Conservation (phyloP, 2,888 invertebrate species). For the Meteorus cinctellus region DNA sequence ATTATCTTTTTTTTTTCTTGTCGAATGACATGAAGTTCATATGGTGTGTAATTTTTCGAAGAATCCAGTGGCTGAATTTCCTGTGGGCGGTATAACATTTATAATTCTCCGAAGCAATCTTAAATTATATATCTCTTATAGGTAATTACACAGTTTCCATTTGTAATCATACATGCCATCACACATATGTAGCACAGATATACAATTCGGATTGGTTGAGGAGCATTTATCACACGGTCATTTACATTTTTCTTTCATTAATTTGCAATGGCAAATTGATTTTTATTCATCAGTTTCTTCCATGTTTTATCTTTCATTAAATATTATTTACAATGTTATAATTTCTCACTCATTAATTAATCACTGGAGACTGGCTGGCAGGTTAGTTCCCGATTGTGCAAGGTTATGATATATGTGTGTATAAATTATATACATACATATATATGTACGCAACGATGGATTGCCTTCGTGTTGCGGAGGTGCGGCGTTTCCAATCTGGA, state of each 20-base stretch:
- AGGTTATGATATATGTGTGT: neutral
- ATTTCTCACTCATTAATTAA: neutral
- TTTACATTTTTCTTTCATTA: neutral
- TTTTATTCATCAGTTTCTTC: neutral
- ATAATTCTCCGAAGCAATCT: slow-evolving; percentile 34
- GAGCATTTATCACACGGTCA: neutral
- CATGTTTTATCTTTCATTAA: neutral
- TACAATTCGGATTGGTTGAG: too few relatives aligned
- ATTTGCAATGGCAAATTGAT: neutral
- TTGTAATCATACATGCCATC: slow-evolving; percentile 23
- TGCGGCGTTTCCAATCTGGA: slow-evolving; percentile 1
- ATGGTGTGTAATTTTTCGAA: neutral
- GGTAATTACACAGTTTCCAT: slow-evolving; percentile 17
- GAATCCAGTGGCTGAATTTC: slow-evolving; percentile 18
- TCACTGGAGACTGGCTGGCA: neutral
- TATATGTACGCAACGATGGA: neutral
- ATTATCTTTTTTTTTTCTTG: neutral
- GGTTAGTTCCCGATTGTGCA: neutral
- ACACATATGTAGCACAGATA: neutral
- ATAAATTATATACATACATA: neutral
- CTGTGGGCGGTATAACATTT: slow-evolving; percentile 26
- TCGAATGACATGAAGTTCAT: slow-evolving; percentile 8
- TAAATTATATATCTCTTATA: slow-evolving; percentile 27
- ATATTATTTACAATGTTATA: slow-evolving; percentile 6
- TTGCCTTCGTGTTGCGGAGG: neutral